These are phyloP conservation scores for Morpho achilles DNA, from an alignment of 2,888 invertebrate species.

Conservation along the genomic window DNA sequence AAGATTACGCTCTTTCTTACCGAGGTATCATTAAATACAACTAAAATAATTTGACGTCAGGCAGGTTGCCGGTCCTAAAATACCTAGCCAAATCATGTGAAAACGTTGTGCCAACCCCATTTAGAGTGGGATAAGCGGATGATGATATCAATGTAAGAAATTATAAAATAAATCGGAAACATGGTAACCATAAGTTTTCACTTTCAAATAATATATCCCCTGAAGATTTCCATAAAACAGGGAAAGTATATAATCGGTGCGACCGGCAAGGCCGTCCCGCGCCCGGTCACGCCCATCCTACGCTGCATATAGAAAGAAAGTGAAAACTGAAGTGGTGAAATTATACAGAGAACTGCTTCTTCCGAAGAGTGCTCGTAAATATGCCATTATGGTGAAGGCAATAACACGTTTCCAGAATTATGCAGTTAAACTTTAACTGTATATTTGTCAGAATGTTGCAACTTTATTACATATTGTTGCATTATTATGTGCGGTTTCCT, in stretches of 20 bases:
- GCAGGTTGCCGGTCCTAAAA: too few relatives aligned
- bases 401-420: constrained; percentile 2
- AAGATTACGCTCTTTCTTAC: too few relatives aligned
- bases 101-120: too few relatives aligned
- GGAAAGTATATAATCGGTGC: constrained; percentile 69
- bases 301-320: constrained; percentile 60
- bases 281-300: constrained; percentile 65
- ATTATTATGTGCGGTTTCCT: not conserved
- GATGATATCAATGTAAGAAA: too few relatives aligned
- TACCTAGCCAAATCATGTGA: too few relatives aligned
- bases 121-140: too few relatives aligned
- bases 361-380: constrained; percentile 11
- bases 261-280: constrained; percentile 52
- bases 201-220: constrained; percentile 44
- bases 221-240: constrained; percentile 71
- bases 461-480: constrained; percentile 9
- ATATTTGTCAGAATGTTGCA: not conserved
- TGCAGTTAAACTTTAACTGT: not conserved
- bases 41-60: too few relatives aligned
- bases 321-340: constrained; percentile 42
- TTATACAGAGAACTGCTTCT: constrained; percentile 12
- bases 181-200: constrained; percentile 24
- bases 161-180: too few relatives aligned
- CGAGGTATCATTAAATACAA: too few relatives aligned
- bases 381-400: not conserved